These are phyloP conservation scores for Drosophila mimica DNA, from an alignment of 2,888 invertebrate genomes.

Conservation along the genomic window DNA sequence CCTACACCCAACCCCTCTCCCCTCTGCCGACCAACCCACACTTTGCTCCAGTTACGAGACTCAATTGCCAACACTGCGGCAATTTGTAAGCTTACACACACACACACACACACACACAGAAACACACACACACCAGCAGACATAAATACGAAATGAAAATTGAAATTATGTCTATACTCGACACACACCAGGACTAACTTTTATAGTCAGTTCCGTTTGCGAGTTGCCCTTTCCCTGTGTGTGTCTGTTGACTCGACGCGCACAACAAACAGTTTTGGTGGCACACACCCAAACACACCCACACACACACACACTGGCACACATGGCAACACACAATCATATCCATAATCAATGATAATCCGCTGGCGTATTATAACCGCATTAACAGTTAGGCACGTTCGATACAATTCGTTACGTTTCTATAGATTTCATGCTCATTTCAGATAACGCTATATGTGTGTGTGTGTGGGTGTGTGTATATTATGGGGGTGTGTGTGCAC, in stretches of 20 bases:
- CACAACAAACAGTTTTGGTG: conserved; percentile 53
- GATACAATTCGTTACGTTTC: conserved; percentile 77
- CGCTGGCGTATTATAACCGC: conserved; percentile 80
- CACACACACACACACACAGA: conserved; percentile 36
- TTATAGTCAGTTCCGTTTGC: conserved; percentile 31
- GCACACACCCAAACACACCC: conserved; percentile 17
- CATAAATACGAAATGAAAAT: conserved; percentile 77
- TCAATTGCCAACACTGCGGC: conserved; percentile 58
- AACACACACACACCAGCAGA: conserved; percentile 32
- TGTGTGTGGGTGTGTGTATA: not conserved
- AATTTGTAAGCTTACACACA: conserved; percentile 62
- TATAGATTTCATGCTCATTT: conserved; percentile 76
- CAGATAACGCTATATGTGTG: conserved; percentile 42
- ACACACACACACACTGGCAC: conserved; percentile 6
- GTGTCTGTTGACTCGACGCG: conserved; percentile 42
- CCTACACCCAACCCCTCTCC: not conserved
- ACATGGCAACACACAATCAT: conserved; percentile 41
- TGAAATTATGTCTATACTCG: conserved; percentile 74
- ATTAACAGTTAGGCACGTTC: conserved; percentile 80
- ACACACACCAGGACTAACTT: conserved; percentile 53
- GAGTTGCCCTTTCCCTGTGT: conserved; percentile 2
- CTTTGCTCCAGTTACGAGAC: conserved; percentile 18
- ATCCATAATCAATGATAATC: conserved; percentile 80
- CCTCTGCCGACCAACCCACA: not conserved
- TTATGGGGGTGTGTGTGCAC: not conserved